Evolutionary conservation across 1,140 invertebrate species (phyloP).

Genomic region (Macrobrachium rosenbergii): DNA sequence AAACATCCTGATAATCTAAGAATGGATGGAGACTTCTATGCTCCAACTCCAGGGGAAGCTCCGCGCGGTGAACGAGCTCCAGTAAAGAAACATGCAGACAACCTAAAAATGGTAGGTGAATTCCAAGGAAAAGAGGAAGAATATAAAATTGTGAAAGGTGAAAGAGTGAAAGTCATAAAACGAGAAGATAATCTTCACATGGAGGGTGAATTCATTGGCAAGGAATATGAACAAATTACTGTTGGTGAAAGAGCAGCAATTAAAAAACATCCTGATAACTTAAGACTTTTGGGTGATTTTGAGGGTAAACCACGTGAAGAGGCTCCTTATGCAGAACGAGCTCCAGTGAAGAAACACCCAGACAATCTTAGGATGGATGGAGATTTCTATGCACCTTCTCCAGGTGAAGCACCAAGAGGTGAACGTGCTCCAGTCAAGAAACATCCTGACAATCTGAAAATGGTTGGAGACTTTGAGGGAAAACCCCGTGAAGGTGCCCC

Average conservation of each 20-base stretch:
- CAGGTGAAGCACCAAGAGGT: conserved; percentile 28
- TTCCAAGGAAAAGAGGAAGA: conserved; percentile 68
- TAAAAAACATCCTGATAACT: conserved; percentile 39
- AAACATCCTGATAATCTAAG: conserved; percentile 74
- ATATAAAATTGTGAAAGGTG: conserved; percentile 71
- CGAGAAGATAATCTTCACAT: conserved; percentile 75
- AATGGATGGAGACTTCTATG: conserved; percentile 55
- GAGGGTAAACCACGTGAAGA: background rate
- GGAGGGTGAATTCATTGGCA: conserved; percentile 74
- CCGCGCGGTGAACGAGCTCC: conserved; percentile 68
- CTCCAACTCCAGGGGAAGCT: conserved; percentile 64
- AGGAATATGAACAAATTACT: conserved; percentile 61
- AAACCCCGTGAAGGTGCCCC: background rate
- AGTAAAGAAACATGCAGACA: conserved; percentile 72
- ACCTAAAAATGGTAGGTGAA: conserved; percentile 77
- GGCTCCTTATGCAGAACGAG: conserved; percentile 8
- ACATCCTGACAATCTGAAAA: conserved; percentile 36
- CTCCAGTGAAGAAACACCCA: conserved; percentile 21
- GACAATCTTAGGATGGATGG: conserved; percentile 41
- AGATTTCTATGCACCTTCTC: conserved; percentile 38
- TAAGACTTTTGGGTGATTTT: conserved; percentile 35
- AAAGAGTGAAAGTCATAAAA: conserved; percentile 71
- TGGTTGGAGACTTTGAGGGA: conserved; percentile 32
- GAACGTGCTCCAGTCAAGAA: conserved; percentile 35
- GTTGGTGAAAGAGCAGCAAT: conserved; percentile 65